These are phyloP conservation scores for Panulirus ornatus DNA, from an alignment of 1,140 invertebrate genomes.

Conservation along the genomic window DNA sequence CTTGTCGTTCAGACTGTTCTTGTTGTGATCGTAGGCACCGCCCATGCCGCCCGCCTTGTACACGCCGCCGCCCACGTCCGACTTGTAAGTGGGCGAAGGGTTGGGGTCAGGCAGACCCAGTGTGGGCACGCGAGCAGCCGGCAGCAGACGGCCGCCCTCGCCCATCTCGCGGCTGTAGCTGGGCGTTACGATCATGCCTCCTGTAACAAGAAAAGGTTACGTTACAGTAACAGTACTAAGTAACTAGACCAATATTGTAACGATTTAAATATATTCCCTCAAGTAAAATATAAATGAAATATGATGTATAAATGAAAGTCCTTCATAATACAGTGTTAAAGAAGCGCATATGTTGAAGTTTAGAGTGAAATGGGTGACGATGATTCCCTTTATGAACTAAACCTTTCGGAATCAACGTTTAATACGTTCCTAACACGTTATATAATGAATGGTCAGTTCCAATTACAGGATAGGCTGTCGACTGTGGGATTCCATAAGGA, in stretches of 20 bases:
- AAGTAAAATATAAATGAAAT: not conserved
- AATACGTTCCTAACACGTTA: no score
- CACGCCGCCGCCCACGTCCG: constrained; percentile 45
- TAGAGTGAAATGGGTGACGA: not conserved
- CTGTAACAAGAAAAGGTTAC: constrained; percentile 29
- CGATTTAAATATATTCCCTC: not conserved
- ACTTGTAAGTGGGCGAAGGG: constrained; percentile 42
- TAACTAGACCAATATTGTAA: no score
- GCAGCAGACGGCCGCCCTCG: constrained; percentile 48
- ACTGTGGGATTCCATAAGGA: no score
- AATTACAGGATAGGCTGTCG: no score
- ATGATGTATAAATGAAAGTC: not conserved
- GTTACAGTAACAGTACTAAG: not conserved
- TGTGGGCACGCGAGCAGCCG: constrained; percentile 45
- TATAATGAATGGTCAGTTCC: no score
- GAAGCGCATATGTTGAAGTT: not conserved
- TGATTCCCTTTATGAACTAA: no score
- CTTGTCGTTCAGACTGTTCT: constrained; percentile 63
- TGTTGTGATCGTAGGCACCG: constrained; percentile 59
- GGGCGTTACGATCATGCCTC: constrained; percentile 69
- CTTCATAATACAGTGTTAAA: not conserved
- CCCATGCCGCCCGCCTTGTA: constrained; percentile 57
- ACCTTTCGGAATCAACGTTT: no score
- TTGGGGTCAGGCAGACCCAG: constrained; percentile 60
- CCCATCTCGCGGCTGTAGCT: constrained; percentile 64